Conservation (phyloP, 2,113 vertebrate species). For the Catagonus wagneri region DNA sequence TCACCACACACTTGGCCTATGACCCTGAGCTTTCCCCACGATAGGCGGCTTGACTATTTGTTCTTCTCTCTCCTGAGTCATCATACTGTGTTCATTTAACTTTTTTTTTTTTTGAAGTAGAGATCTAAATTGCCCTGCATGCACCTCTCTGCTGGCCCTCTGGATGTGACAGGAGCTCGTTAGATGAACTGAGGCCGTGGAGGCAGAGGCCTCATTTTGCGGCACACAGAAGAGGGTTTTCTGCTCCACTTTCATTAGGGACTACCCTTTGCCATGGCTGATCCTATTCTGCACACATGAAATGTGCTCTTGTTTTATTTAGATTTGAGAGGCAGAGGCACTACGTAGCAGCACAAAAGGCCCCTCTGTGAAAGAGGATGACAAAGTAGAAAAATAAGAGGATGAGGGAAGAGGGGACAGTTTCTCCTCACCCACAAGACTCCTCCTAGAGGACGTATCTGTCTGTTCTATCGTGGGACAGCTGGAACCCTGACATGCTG, state of each 20-base stretch:
- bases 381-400: neutral
- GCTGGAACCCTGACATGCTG: neutral
- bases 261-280: neutral
- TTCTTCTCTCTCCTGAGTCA: neutral
- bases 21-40: neutral
- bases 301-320: constrained; percentile 69
- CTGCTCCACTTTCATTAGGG: neutral
- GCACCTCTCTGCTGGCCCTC: neutral
- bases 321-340: constrained; percentile 25
- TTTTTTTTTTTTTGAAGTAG: neutral
- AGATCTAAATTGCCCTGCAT: neutral
- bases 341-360: neutral
- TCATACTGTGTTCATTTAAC: neutral
- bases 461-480: neutral
- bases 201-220: neutral
- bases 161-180: neutral
- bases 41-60: accelerated
- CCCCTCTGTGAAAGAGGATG: neutral
- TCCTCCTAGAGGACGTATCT: neutral
- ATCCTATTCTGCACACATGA: constrained; percentile 5
- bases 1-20: accelerated
- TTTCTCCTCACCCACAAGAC: neutral
- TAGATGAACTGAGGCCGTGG: neutral
- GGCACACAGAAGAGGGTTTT: neutral
- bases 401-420: too few species aligned